A percentile compares a stretch with the other conserved stretches of the same genome.
Evolutionary conservation across 2,888 invertebrate species (phyloP).

Genomic region (Polydrusus tereticollis): DNA sequence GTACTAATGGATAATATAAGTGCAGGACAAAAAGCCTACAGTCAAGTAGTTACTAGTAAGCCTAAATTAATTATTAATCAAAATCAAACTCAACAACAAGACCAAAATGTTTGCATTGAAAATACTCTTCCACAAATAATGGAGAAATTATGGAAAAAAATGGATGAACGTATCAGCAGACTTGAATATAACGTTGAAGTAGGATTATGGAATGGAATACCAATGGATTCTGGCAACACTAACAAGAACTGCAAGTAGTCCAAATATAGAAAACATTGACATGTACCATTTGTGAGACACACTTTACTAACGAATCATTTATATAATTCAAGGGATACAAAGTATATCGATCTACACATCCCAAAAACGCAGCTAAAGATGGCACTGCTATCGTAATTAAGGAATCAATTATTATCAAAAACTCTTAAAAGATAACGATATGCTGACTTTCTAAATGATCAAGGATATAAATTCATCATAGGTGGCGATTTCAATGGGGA

Average conservation of each 20-base stretch:
- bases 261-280: conserved; percentile 22
- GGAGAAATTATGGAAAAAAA: conserved; percentile 29
- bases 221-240: conserved; percentile 28
- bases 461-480: neutral
- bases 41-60: neutral
- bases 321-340: conserved; percentile 10
- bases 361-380: neutral
- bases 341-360: neutral
- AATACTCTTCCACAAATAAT: conserved; percentile 27
- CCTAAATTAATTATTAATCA: neutral
- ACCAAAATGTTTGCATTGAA: conserved; percentile 23
- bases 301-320: too few relatives aligned
- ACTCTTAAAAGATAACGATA: neutral
- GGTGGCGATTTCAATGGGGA: neutral
- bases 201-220: conserved; percentile 21
- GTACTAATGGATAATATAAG: conserved; percentile 6
- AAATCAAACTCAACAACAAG: neutral
- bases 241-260: neutral
- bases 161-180: conserved; percentile 36
- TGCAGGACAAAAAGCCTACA: neutral
- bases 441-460: neutral
- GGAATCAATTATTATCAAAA: neutral
- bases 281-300: too few relatives aligned
- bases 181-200: conserved; percentile 10
- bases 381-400: neutral